Conservation (phyloP, 2,888 invertebrate genomes). For the Tetragnatha montana region DNA sequence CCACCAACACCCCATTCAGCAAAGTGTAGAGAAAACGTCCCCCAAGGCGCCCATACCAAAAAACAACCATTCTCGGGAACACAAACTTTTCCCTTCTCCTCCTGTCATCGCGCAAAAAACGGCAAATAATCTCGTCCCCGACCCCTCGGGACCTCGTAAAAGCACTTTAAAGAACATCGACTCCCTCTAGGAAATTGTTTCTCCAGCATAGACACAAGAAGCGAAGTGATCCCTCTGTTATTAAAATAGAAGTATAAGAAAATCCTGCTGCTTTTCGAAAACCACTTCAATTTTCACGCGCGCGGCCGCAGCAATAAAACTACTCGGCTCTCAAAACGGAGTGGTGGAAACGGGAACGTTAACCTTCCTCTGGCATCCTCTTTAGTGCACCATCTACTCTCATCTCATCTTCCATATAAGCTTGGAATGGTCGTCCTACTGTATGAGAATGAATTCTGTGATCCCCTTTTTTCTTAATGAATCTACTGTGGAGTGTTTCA, state of each 20-base stretch:
- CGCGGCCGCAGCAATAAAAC: neutral
- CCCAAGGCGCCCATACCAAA: neutral
- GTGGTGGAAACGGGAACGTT: too few relatives aligned
- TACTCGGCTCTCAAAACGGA: too few relatives aligned
- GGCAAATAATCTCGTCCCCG: neutral
- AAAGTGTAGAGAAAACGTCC: neutral
- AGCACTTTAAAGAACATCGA: constrained; percentile 14
- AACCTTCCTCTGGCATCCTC: too few relatives aligned
- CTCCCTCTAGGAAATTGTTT: constrained; percentile 27
- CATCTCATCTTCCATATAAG: too few relatives aligned
- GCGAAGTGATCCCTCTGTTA: neutral
- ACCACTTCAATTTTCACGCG: constrained; percentile 23
- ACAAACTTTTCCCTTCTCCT: neutral
- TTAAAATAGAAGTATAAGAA: neutral
- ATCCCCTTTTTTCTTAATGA: too few relatives aligned
- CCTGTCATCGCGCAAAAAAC: constrained; percentile 3
- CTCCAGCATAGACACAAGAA: neutral
- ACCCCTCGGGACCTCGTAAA: neutral
- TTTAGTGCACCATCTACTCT: too few relatives aligned
- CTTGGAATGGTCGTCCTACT: too few relatives aligned
- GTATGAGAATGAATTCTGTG: too few relatives aligned
- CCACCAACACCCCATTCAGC: neutral
- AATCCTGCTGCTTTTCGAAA: neutral
- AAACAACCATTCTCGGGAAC: neutral
- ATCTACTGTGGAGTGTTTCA: too few relatives aligned